Evolutionary conservation across 2,113 vertebrate genomes (phyloP).

Genomic region (Podiceps cristatus): DNA sequence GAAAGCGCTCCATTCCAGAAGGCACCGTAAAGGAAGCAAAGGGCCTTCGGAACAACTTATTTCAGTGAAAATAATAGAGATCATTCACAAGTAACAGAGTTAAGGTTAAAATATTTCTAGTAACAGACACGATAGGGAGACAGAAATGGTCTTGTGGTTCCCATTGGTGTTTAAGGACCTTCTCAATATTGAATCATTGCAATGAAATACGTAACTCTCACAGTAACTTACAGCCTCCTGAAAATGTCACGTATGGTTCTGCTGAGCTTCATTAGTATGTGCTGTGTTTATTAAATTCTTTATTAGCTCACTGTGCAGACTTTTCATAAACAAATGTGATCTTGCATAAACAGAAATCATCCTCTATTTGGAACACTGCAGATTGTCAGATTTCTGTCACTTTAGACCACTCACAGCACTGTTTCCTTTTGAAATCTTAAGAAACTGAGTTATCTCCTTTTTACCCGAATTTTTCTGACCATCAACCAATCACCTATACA

Average conservation of each 20-base stretch:
- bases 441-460: neutral
- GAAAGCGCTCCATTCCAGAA: neutral
- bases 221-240: neutral
- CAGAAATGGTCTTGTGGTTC: neutral
- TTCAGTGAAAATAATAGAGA: neutral
- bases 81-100: neutral
- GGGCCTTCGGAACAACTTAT: neutral
- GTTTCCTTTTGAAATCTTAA: neutral
- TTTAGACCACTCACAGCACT: neutral
- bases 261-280: neutral
- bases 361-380: neutral
- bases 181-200: neutral
- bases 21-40: neutral
- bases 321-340: neutral
- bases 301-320: neutral
- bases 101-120: neutral
- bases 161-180: neutral
- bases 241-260: neutral
- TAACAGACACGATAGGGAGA: neutral
- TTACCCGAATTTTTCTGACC: neutral
- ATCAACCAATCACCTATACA: accelerated
- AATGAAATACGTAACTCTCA: neutral
- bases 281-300: neutral
- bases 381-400: neutral
- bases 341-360: neutral